phyloP scores from a whole-genome alignment of 2,888 invertebrate species.

The Andrena haemorrhoa region DNA sequence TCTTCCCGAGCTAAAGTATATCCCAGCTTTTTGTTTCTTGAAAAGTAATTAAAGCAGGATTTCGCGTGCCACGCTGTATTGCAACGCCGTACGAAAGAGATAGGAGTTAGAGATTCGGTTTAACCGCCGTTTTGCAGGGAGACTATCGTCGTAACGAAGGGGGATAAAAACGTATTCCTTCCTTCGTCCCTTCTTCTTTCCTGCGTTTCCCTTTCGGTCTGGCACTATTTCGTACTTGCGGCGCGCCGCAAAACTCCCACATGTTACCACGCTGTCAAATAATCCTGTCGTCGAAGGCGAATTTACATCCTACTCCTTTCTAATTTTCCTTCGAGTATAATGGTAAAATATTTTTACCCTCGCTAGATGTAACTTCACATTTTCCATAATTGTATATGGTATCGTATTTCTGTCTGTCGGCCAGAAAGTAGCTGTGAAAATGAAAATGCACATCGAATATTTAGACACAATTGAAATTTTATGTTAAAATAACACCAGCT shows the following conservation, averaged over 20 bases:
- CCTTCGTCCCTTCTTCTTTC: slow-evolving; percentile 26
- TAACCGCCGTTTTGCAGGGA: slow-evolving; percentile 57
- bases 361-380: slow-evolving; percentile 35
- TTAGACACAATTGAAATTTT: no score
- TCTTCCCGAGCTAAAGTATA: slow-evolving; percentile 65
- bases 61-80: slow-evolving; percentile 52
- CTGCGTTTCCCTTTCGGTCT: slow-evolving; percentile 53
- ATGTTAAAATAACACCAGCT: no score
- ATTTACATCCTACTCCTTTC: slow-evolving; percentile 61
- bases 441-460: no score
- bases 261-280: slow-evolving; percentile 68
- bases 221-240: slow-evolving; percentile 45
- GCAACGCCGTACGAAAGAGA: slow-evolving; percentile 29
- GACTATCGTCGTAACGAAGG: slow-evolving; percentile 52
- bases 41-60: slow-evolving; percentile 72
- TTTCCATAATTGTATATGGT: slow-evolving; percentile 42
- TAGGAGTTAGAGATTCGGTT: slow-evolving; percentile 59
- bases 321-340: slow-evolving; percentile 51
- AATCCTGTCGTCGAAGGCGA: slow-evolving; percentile 68
- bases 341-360: slow-evolving; percentile 56
- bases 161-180: slow-evolving; percentile 55
- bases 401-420: background rate
- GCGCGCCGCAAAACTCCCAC: slow-evolving; percentile 55
- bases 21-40: slow-evolving; percentile 64
- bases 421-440: no score